Evolutionary conservation across 1,140 invertebrate genomes (phyloP).

Genomic region (Brachystomella parvula): DNA sequence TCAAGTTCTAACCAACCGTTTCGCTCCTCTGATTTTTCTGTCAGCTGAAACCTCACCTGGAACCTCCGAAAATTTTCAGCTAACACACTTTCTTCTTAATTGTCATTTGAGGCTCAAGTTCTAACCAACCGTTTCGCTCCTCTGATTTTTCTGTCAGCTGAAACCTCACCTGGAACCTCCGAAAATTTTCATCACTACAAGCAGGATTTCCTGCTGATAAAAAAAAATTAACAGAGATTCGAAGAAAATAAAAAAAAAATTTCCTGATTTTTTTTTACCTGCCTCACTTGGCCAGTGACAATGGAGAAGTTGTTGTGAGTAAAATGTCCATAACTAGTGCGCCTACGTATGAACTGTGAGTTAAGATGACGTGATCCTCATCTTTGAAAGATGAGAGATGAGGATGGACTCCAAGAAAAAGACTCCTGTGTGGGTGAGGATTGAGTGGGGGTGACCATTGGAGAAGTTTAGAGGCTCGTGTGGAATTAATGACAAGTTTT

Average conservation of each 20-base stretch:
- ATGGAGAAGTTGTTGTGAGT: neutral
- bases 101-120: neutral
- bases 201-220: no score
- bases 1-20: neutral
- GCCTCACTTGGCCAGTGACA: neutral
- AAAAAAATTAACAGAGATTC: no score
- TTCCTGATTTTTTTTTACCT: neutral
- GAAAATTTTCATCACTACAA: no score
- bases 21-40: neutral
- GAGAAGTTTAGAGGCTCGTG: neutral
- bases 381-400: neutral
- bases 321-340: neutral
- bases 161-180: no score
- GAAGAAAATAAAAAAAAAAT: neutral
- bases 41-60: no score
- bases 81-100: no score
- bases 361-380: slow-evolving; percentile 1
- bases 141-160: neutral
- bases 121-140: neutral
- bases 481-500: slow-evolving; percentile 8
- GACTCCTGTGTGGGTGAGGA: neutral
- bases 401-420: neutral
- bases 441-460: neutral
- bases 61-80: no score
- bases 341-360: neutral